A percentile compares a stretch with the other conserved stretches of the same genome.
Conservation (phyloP, 1,140 invertebrate genomes). For the Drosophila athabasca region DNA sequence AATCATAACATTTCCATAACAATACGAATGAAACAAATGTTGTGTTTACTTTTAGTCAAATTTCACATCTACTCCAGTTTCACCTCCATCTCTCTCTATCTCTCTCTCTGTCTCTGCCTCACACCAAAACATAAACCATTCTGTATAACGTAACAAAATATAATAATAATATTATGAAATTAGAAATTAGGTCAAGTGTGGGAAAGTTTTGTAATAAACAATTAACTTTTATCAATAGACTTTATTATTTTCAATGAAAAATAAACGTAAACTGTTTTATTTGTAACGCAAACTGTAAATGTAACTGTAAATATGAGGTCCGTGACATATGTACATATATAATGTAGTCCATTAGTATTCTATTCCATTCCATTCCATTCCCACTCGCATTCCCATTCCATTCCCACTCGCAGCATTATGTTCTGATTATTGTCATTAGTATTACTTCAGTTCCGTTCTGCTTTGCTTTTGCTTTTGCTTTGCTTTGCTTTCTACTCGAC, state of each 20-base stretch:
- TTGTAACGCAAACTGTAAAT: too few species aligned
- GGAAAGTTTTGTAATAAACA: too few species aligned
- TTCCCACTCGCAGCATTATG: slow-evolving; percentile 23
- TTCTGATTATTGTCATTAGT: slow-evolving; percentile 44
- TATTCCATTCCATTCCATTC: slow-evolving; percentile 28
- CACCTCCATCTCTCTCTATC: too few species aligned
- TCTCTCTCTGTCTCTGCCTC: background rate
- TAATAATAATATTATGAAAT: slow-evolving; percentile 19
- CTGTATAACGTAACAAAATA: slow-evolving; percentile 27
- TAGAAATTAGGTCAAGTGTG: background rate
- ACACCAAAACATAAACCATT: background rate
- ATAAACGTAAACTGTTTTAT: too few species aligned
- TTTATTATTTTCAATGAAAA: too few species aligned
- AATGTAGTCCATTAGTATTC: slow-evolving; percentile 40
- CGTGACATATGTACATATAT: slow-evolving; percentile 32
- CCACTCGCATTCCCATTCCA: slow-evolving; percentile 14
- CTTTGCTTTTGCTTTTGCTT: slow-evolving; percentile 16
- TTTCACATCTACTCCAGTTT: slow-evolving; percentile 28
- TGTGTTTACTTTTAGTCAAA: slow-evolving; percentile 12
- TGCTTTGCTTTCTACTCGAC: slow-evolving; percentile 45
- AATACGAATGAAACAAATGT: slow-evolving; percentile 16
- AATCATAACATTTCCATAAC: slow-evolving; percentile 14
- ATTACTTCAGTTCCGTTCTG: slow-evolving; percentile 45
- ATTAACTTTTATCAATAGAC: too few species aligned
- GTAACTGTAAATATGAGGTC: too few species aligned